Conservation (phyloP, 2,888 invertebrate species). For the Polydrusus pterygomalis region DNA sequence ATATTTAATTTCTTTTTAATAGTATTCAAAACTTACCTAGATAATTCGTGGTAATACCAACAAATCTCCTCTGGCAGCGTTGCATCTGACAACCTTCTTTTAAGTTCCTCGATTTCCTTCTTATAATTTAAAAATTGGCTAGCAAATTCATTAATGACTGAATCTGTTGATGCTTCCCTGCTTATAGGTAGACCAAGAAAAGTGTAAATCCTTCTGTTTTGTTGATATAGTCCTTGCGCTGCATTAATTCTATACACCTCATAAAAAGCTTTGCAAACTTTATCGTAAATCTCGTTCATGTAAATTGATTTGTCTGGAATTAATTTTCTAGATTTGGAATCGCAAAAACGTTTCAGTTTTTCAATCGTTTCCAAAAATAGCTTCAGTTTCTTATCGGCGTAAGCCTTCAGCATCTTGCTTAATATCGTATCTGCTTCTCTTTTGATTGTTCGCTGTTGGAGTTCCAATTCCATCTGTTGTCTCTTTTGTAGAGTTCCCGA, state of each 20-base stretch:
- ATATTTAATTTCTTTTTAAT: too few species aligned
- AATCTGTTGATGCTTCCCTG: constrained; percentile 68
- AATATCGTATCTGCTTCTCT: constrained; percentile 70
- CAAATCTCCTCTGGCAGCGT: constrained; percentile 71
- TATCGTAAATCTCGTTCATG: constrained; percentile 69
- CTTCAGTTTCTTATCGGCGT: constrained; percentile 59
- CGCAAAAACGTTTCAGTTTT: constrained; percentile 70
- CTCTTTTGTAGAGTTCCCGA: constrained; percentile 65
- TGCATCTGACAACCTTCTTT: constrained; percentile 64
- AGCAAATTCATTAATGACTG: constrained; percentile 67
- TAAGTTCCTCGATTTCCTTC: constrained; percentile 64
- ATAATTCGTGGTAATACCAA: constrained; percentile 72
- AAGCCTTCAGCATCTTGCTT: constrained; percentile 65
- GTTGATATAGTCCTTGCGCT: constrained; percentile 60
- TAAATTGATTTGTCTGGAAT: constrained; percentile 70
- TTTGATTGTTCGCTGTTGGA: constrained; percentile 65
- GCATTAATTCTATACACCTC: constrained; percentile 70
- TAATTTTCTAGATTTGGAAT: constrained; percentile 67
- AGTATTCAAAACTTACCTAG: constrained; percentile 63
- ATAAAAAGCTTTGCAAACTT: constrained; percentile 70
- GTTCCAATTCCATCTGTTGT: constrained; percentile 65
- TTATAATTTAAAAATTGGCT: constrained; percentile 65
- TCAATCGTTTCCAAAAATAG: constrained; percentile 64
- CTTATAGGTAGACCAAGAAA: constrained; percentile 66
- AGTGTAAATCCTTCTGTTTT: constrained; percentile 65